phyloP scores from a whole-genome alignment of 2,113 vertebrate genomes.

The Spea bombifrons region DNA sequence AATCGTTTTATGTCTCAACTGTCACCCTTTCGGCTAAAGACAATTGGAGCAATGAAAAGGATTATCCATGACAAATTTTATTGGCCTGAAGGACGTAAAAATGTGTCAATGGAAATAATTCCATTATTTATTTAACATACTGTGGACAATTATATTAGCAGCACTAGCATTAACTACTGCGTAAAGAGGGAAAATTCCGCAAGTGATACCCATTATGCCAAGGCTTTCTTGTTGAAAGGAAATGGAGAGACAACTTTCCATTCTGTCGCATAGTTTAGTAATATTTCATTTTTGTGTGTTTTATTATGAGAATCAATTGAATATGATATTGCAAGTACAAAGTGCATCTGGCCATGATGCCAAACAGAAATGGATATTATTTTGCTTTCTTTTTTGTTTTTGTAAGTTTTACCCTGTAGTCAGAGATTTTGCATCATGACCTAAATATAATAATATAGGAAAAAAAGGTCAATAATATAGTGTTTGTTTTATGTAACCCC shows the following conservation, averaged over 20 bases:
- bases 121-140: constrained; percentile 10
- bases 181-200: not conserved
- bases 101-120: constrained; percentile 33
- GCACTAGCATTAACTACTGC: constrained; percentile 3
- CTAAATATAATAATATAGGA: no score
- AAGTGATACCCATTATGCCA: not conserved
- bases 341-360: no score
- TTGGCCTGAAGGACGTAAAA: constrained; percentile 31
- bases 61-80: constrained; percentile 22
- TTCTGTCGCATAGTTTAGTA: not conserved
- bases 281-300: constrained; percentile 1
- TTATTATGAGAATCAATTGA: constrained; percentile 3
- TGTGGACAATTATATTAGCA: constrained; percentile 12
- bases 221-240: not conserved
- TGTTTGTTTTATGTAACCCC: no score
- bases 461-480: no score
- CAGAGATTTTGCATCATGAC: no score
- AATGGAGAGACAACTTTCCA: not conserved
- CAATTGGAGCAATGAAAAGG: constrained; percentile 17
- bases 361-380: no score
- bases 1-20: constrained; percentile 18
- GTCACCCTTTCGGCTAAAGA: constrained; percentile 16
- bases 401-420: no score
- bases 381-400: no score
- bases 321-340: not conserved